Evolutionary conservation across 2,797 vertebrate genomes (phyloP).

Genomic region (Microtus obscurus): DNA sequence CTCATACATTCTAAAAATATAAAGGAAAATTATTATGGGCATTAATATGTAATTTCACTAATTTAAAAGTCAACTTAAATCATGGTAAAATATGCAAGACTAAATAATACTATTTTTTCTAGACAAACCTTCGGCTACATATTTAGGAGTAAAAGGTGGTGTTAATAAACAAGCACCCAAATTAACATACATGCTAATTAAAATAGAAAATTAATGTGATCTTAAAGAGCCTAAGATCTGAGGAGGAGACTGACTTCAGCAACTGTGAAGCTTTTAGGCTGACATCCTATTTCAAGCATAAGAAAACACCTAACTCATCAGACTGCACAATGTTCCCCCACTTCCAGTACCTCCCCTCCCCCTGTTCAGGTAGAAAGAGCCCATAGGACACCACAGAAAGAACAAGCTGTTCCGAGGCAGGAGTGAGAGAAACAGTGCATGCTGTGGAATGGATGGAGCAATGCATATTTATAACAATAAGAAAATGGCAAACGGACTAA

Average conservation of each 20-base stretch:
- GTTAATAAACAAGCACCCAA: not conserved
- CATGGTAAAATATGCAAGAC: slow-evolving; percentile 17
- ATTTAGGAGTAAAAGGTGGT: slow-evolving; percentile 33
- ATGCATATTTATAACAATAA: not conserved
- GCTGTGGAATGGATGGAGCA: not conserved
- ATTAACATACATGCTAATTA: slow-evolving; percentile 13
- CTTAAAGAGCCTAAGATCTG: slow-evolving; percentile 13
- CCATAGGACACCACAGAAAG: not conserved
- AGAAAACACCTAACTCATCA: slow-evolving; percentile 13
- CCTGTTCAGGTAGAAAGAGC: not conserved
- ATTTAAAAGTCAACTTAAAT: slow-evolving; percentile 58
- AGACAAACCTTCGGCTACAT: slow-evolving; percentile 7
- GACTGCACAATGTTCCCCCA: not conserved
- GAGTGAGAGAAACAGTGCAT: not conserved
- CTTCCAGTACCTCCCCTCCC: too few relatives aligned
- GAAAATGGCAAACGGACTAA: not conserved
- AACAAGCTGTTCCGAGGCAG: not conserved
- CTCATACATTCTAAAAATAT: slow-evolving; percentile 92
- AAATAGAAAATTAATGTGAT: not conserved
- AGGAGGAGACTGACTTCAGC: not conserved
- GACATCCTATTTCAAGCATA: not conserved
- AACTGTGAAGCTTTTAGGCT: slow-evolving; percentile 16
- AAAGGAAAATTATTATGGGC: slow-evolving; percentile 60
- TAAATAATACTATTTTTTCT: not conserved
- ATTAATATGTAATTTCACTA: slow-evolving; percentile 23